phyloP scores from a whole-genome alignment of 2,113 vertebrate genomes.

The Chauna torquata region DNA sequence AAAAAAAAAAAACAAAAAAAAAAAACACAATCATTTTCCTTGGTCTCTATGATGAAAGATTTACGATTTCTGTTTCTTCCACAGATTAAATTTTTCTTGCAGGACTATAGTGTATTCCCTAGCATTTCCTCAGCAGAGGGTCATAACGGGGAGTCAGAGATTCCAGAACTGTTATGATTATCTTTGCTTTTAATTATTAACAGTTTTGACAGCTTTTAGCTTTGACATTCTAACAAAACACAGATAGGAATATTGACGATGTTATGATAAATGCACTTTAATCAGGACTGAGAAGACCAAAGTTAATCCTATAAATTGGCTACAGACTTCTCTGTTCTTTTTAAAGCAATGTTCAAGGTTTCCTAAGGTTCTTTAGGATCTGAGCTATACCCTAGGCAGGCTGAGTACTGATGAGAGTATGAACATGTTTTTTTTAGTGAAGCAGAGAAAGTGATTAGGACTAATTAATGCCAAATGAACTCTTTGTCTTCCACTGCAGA shows the following conservation, averaged over 20 bases:
- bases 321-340: neutral
- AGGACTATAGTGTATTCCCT: neutral
- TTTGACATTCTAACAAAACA: neutral
- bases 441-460: neutral
- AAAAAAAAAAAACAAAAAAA: neutral
- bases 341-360: neutral
- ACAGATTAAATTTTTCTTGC: neutral
- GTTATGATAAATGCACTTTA: neutral
- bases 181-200: neutral
- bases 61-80: conserved; percentile 12
- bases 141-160: neutral
- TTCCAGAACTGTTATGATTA: neutral
- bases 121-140: neutral
- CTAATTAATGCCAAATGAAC: neutral
- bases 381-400: neutral
- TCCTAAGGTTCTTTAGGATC: neutral
- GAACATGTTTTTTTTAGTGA: neutral
- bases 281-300: neutral
- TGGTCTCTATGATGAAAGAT: conserved; percentile 5
- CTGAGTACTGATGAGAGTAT: neutral
- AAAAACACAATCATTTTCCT: neutral
- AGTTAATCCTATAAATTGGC: neutral
- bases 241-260: neutral
- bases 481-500: neutral
- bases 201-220: neutral